Base-by-base conservation (phyloP, 1,140 invertebrate genomes). In the Drosophila nebulosa region DNA sequence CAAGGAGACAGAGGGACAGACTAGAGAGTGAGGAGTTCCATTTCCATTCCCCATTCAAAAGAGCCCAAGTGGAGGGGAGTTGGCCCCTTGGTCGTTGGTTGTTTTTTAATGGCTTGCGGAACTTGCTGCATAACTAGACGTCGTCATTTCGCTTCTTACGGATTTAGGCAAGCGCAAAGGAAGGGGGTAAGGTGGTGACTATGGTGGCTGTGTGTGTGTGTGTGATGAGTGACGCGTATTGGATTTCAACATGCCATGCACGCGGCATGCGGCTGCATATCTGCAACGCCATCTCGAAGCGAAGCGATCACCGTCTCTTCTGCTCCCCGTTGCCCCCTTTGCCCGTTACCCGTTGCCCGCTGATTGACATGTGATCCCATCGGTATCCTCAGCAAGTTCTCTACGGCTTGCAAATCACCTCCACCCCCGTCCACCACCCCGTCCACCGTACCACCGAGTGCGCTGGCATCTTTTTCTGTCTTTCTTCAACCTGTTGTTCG, bases 281-380 rank as follows among this genome's bases (percentile, higher is more conserved):
- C 81, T 86, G 81, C 81, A 86, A 85, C 81, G 78, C 81, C 83
- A 86, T 85, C 81, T 69, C 62, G 39, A 46, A 46, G 50, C 73
- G 52, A 62, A n/a, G n/a, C n/a, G n/a, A n/a, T n/a, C n/a, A n/a
- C n/a, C n/a, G n/a, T 42, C 35, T 24, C 60, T 50, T n/a, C n/a
- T n/a, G n/a, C n/a, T n/a, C n/a, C 22, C n/a, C 32, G 6, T 35
- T 27, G 58, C 42, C 35, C 39, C 39, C 39, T 16, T 16, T 46
- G 39, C 39, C 39, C 21, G 39, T 67, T 42, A 16, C 73, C 68
- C n/a, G n/a, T n/a, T 72, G 78, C 69, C 64, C 80, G 75, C 79
- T 89, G 83, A 88, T 88, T 88, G 83, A 88, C 83, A 88, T 88
- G 83, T 88, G 83, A 88, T 86, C 83, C 74, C 75, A 69, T 42